Percentiles rank a stretch among this genome's conserved stretches.
Evolutionary conservation across 2,888 invertebrate genomes (phyloP).

Genomic region (Nesidiocoris tenuis): DNA sequence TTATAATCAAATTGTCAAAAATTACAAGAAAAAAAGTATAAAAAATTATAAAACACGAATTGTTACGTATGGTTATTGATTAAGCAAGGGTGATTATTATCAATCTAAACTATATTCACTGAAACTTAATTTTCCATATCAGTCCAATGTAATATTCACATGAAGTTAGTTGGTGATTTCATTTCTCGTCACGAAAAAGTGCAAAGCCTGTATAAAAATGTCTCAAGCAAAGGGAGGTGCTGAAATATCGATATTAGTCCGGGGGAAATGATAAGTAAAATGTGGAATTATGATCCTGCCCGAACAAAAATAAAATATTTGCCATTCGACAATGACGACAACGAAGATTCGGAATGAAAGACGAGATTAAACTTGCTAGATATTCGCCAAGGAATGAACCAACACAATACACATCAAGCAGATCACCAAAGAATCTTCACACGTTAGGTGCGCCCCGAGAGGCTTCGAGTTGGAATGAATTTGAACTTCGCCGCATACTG

Average conservation of each 20-base stretch:
- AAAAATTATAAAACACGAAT: background rate
- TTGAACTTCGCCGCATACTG: too few species aligned
- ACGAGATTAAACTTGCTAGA: background rate
- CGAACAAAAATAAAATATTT: too few species aligned
- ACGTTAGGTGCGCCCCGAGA: too few species aligned
- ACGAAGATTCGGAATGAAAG: too few species aligned
- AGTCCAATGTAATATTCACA: conserved; percentile 30
- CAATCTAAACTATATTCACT: conserved; percentile 10
- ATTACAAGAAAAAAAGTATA: too few species aligned
- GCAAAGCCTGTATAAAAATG: conserved; percentile 22
- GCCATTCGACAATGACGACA: too few species aligned
- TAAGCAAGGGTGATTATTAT: conserved; percentile 16
- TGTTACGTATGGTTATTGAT: conserved; percentile 2
- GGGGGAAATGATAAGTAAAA: background rate
- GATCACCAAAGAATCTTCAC: too few species aligned
- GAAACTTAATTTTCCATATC: conserved; percentile 11
- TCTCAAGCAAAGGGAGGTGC: conserved; percentile 10
- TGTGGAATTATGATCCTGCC: too few species aligned
- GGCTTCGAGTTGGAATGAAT: too few species aligned
- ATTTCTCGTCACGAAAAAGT: conserved; percentile 17
- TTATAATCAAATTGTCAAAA: too few species aligned
- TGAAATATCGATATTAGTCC: background rate
- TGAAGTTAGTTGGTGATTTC: conserved; percentile 31
- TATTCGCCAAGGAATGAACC: background rate
- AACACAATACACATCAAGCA: background rate